Percentiles rank a stretch among this genome's conserved stretches.
Evolutionary conservation across 2,888 invertebrate genomes (phyloP).

Genomic region (Luperina nickerlii): DNA sequence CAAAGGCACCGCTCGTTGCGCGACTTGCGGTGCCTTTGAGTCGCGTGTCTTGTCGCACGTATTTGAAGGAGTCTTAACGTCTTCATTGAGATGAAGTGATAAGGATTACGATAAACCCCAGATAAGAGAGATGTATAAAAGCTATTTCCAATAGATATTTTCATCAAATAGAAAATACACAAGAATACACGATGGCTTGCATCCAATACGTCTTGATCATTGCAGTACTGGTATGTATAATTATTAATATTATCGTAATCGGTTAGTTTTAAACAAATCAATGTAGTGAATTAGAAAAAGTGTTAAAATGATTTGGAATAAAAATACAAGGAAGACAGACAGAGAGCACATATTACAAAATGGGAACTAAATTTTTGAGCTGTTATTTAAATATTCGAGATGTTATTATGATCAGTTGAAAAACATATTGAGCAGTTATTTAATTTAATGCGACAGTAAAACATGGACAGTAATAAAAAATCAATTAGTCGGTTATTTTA

Average conservation of each 20-base stretch:
- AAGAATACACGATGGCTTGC: slow-evolving; percentile 24
- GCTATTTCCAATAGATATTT: neutral
- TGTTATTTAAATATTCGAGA: no score
- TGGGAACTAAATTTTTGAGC: no score
- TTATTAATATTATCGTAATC: neutral
- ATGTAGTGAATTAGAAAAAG: neutral
- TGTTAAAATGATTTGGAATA: neutral
- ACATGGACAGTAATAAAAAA: no score
- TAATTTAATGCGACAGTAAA: no score
- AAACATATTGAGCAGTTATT: no score
- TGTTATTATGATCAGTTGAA: no score
- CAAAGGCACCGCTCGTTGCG: no score
- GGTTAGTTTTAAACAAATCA: neutral
- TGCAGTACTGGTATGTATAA: slow-evolving; percentile 24
- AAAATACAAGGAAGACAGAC: neutral
- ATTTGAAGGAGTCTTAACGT: neutral
- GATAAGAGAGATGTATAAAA: slow-evolving; percentile 46
- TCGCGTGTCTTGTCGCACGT: no score
- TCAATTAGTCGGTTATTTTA: no score
- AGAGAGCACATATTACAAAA: neutral
- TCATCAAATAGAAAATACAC: neutral
- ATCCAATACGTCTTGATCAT: neutral
- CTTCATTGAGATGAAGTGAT: neutral
- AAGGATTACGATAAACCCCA: slow-evolving; percentile 22
- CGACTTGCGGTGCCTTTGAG: no score